These are phyloP conservation scores for Dissostichus mawsoni DNA, from an alignment of 2,113 vertebrate genomes.

Conservation along the genomic window DNA sequence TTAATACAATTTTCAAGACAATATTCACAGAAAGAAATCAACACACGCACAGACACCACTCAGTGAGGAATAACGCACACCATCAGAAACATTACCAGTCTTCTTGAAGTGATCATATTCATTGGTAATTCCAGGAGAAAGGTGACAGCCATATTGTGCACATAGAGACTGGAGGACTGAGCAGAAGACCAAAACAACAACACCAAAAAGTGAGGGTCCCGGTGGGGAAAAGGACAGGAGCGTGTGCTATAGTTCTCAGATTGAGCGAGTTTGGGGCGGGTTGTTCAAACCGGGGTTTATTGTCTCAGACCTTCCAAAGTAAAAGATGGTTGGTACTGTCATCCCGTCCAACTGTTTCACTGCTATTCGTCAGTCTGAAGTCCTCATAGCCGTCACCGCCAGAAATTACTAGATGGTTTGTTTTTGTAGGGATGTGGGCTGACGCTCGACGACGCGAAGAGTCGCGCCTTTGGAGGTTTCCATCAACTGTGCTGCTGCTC, in stretches of 20 bases:
- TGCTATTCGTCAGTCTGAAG: constrained; percentile 94
- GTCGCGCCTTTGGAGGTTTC: constrained; percentile 85
- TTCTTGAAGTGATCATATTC: constrained; percentile 50
- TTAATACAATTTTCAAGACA: constrained; percentile 45
- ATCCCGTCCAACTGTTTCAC: constrained; percentile 94
- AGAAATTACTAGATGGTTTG: constrained; percentile 94
- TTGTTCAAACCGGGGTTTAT: neutral
- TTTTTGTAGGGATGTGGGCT: constrained; percentile 82
- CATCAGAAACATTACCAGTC: constrained; percentile 40
- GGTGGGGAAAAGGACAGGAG: constrained; percentile 10
- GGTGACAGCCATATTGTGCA: constrained; percentile 63
- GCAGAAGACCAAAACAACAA: constrained; percentile 64
- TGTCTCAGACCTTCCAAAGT: constrained; percentile 93
- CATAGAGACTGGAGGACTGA: constrained; percentile 71
- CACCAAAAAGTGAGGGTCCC: constrained; percentile 41
- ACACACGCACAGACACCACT: constrained; percentile 49
- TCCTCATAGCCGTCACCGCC: constrained; percentile 97
- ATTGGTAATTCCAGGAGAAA: constrained; percentile 43
- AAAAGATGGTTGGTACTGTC: constrained; percentile 99
- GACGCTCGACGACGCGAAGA: constrained; percentile 83
- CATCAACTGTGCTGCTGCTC: constrained; percentile 79
- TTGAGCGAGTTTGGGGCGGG: constrained; percentile 12
- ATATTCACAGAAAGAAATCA: constrained; percentile 39
- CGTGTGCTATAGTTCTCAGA: constrained; percentile 40
- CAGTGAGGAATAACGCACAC: constrained; percentile 45